A percentile compares a stretch with the other conserved stretches of the same genome.
Evolutionary conservation across 2,888 invertebrate species (phyloP).

Genomic region (Hemithea aestivaria): DNA sequence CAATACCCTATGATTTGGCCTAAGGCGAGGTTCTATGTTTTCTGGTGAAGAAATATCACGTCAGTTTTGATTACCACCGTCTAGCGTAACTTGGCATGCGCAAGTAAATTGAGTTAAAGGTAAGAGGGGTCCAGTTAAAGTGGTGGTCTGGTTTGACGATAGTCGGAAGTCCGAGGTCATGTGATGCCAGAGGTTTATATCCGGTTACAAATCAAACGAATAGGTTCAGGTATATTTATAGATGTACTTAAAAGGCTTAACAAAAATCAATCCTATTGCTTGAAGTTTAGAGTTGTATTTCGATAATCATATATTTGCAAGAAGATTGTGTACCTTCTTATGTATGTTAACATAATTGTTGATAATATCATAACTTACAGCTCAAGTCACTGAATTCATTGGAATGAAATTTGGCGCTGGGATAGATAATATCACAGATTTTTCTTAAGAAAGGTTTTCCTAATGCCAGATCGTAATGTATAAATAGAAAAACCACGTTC

Average conservation of each 20-base stretch:
- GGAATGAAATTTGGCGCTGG: too few species aligned
- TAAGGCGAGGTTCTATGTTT: conserved; percentile 4
- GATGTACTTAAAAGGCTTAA: conserved; percentile 4
- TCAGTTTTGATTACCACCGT: conserved; percentile 20
- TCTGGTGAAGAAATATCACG: conserved; percentile 15
- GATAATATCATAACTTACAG: too few species aligned
- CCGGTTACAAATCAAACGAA: conserved; percentile 44
- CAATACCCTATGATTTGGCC: neutral
- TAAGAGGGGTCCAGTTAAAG: conserved; percentile 19
- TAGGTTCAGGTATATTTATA: conserved; percentile 27
- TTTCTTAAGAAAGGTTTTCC: too few species aligned
- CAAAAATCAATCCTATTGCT: too few species aligned
- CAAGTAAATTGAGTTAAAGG: neutral
- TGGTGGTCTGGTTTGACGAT: conserved; percentile 48
- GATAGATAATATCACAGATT: too few species aligned
- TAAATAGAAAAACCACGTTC: too few species aligned
- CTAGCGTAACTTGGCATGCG: conserved; percentile 9
- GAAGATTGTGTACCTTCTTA: too few species aligned
- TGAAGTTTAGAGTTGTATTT: too few species aligned
- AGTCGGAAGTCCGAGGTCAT: conserved; percentile 58
- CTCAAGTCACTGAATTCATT: too few species aligned
- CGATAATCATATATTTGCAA: too few species aligned
- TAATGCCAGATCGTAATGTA: too few species aligned
- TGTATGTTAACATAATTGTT: too few species aligned
- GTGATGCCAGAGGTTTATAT: conserved; percentile 49